Conservation (phyloP, 2,888 invertebrate species). For the Synanthedon vespiformis region DNA sequence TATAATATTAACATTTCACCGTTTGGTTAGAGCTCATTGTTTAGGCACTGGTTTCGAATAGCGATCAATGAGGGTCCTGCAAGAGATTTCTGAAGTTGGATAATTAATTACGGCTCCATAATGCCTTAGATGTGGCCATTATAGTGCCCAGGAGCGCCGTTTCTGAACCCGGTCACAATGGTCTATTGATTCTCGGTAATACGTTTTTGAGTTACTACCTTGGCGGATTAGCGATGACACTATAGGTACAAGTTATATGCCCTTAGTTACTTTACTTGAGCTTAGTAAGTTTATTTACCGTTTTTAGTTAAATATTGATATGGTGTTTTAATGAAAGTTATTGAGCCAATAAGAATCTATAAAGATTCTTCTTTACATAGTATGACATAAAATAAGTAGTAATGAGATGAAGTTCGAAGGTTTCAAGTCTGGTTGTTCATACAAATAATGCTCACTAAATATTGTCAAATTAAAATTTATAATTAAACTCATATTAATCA, state of each 20-base stretch:
- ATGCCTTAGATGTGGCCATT: constrained; percentile 32
- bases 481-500: constrained; percentile 48
- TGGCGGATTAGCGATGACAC: constrained; percentile 15
- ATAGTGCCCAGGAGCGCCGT: constrained; percentile 46
- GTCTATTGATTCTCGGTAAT: constrained; percentile 40
- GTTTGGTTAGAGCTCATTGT: background rate
- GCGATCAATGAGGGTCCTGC: constrained; percentile 27
- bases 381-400: too few species aligned
- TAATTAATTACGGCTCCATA: constrained; percentile 51
- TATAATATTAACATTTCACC: background rate
- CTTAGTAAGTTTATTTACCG: too few species aligned
- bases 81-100: constrained; percentile 35
- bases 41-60: background rate
- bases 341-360: too few species aligned
- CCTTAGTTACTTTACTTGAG: too few species aligned
- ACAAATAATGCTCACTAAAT: background rate
- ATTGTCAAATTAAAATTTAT: constrained; percentile 5
- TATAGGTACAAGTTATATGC: background rate
- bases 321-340: too few species aligned
- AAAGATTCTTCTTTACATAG: too few species aligned
- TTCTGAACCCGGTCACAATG: constrained; percentile 23
- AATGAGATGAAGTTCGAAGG: too few species aligned
- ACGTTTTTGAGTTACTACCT: constrained; percentile 37
- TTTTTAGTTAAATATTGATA: too few species aligned
- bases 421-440: too few species aligned